These are phyloP conservation scores for Cygnus atratus DNA, from an alignment of 2,113 vertebrate genomes.

Conservation along the genomic window DNA sequence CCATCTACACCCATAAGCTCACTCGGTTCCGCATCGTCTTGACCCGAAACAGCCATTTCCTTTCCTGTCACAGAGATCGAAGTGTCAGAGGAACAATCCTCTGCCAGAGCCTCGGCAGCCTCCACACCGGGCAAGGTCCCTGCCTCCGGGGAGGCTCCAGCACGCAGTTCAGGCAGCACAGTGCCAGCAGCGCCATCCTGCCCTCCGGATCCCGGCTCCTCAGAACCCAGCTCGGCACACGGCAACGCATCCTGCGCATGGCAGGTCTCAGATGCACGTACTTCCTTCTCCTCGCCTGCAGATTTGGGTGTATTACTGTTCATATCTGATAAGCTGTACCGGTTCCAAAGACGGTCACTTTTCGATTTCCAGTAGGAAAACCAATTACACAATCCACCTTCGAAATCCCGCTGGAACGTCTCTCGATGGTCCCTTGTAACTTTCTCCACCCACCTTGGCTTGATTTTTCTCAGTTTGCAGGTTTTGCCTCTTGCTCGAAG, in stretches of 20 bases:
- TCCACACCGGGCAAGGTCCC: constrained; percentile 20
- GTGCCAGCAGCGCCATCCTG: constrained; percentile 34
- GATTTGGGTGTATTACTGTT: constrained; percentile 67
- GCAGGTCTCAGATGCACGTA: constrained; percentile 29
- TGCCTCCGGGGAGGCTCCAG: constrained; percentile 19
- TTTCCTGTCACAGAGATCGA: constrained; percentile 50
- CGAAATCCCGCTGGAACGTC: constrained; percentile 18
- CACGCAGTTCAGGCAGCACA: constrained; percentile 32
- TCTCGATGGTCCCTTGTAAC: constrained; percentile 71
- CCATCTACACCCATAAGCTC: constrained; percentile 49
- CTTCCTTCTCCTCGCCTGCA: constrained; percentile 53
- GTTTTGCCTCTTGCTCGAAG: constrained; percentile 75
- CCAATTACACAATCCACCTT: constrained; percentile 48
- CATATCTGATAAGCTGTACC: constrained; percentile 74
- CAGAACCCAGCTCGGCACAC: not conserved
- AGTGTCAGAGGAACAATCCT: constrained; percentile 29
- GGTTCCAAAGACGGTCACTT: constrained; percentile 50
- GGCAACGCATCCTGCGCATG: constrained; percentile 7
- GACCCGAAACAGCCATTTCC: constrained; percentile 61
- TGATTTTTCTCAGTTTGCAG: constrained; percentile 74
- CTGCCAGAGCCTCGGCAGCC: not conserved
- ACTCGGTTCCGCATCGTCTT: constrained; percentile 24
- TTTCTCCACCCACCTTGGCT: constrained; percentile 72
- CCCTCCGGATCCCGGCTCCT: constrained; percentile 25
- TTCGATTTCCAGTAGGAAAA: constrained; percentile 67